Base-by-base conservation (phyloP, 2,888 invertebrate species). In the Pandemis heparana region DNA sequence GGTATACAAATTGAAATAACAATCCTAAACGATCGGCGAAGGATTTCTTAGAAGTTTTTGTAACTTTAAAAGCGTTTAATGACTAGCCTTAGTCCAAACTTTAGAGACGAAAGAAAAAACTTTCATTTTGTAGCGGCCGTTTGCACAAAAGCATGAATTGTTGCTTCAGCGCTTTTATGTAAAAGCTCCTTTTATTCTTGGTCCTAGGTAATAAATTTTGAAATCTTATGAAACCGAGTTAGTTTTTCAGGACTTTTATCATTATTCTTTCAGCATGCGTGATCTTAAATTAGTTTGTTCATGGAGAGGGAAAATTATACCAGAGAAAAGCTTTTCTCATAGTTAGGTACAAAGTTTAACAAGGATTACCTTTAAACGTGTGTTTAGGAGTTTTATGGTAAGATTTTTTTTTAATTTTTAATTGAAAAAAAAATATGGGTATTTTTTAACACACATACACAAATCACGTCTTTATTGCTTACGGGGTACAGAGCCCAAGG, bases 161-260 rank as follows among this genome's bases (percentile, higher is more conserved):
- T 69, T 41, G 12, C 63, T 18, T 18, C 53, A 43, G 12, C 51
- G 43, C 14, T 16, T 68, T 69, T 69, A 63, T 39, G 46, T 14
- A 12, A 32, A 63, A 69, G 59, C 63, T 62, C 38, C 60, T 69
- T 59, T 73, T 64, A 73, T 73, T 69, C 63, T 69, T 41, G 56
- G 68, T 64, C 64, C 63, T 69, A 48, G 56, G 68, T 64, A 59
- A 69, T 73, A 73, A 69, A 73, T 73, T 32, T 69, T 60, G 41
- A 5, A 59, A 60, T 60, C 59, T 69, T 64, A 63, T 32, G 63
- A 41, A 68, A 68, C 46, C 43, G 32, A 68, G 63, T 64, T 59
- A 73, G 59, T 59, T 73, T 73, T 51, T 39, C 64, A 69, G 64
- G 63, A 69, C 48, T 51, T 69, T 64, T 69, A 39, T 59, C 41